Evolutionary conservation across 2,888 invertebrate species (phyloP).

Genomic region (Omphaloscelis lunosa): DNA sequence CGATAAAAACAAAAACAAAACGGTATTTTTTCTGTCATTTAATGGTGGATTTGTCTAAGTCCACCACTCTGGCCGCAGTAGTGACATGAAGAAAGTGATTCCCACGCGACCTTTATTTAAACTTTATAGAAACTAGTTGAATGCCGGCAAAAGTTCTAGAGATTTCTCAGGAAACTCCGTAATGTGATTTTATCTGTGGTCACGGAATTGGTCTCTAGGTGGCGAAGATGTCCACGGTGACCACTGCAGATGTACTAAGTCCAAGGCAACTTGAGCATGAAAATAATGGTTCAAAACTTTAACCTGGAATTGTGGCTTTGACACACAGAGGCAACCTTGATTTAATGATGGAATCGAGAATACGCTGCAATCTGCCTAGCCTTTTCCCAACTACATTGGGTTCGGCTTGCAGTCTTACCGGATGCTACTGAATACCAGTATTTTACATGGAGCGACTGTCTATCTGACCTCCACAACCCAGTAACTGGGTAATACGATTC

Average conservation of each 20-base stretch:
- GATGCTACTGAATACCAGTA: too few relatives aligned
- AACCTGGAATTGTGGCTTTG: background rate
- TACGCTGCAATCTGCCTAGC: background rate
- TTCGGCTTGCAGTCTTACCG: too few relatives aligned
- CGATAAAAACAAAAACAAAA: too few relatives aligned
- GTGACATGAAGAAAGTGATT: conserved; percentile 15
- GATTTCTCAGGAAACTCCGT: conserved; percentile 23
- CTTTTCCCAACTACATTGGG: too few relatives aligned
- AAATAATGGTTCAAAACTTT: background rate
- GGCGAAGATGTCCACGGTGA: background rate
- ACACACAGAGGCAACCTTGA: background rate
- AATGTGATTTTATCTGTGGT: conserved; percentile 38
- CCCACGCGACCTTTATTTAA: conserved; percentile 31
- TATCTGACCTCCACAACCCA: too few relatives aligned
- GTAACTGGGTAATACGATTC: too few relatives aligned
- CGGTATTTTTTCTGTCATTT: too few relatives aligned
- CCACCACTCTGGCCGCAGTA: too few relatives aligned
- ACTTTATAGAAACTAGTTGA: conserved; percentile 31
- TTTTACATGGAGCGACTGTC: too few relatives aligned
- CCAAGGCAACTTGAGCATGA: background rate
- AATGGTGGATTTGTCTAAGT: too few relatives aligned
- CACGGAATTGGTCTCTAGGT: conserved; percentile 35
- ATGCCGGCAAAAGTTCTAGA: conserved; percentile 20
- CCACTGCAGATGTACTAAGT: background rate
- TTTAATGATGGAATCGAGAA: background rate